Evolutionary conservation across 2,888 invertebrate genomes (phyloP).

Genomic region (Pardosa pseudoannulata): DNA sequence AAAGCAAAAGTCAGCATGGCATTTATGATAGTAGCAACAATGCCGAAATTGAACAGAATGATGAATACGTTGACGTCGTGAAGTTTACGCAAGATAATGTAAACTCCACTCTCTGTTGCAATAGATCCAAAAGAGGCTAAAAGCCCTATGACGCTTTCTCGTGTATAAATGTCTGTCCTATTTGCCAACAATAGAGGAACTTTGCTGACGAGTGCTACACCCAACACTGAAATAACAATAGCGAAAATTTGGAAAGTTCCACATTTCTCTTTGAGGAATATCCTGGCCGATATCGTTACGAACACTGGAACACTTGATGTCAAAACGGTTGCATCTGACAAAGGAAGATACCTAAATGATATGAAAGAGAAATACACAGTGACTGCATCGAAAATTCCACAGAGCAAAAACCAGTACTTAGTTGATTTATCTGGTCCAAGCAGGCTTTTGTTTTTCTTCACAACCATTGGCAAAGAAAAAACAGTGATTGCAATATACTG

Average conservation of each 20-base stretch:
- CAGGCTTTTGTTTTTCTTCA: slow-evolving; percentile 86
- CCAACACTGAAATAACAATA: slow-evolving; percentile 88
- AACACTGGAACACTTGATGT: slow-evolving; percentile 95
- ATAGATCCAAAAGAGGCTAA: slow-evolving; percentile 91
- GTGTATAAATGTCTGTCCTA: slow-evolving; percentile 38
- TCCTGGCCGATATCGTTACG: slow-evolving; percentile 82
- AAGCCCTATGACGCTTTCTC: slow-evolving; percentile 83
- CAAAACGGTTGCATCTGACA: slow-evolving; percentile 93
- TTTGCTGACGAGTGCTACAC: slow-evolving; percentile 90
- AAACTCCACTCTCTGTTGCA: slow-evolving; percentile 91
- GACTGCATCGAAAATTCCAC: slow-evolving; percentile 91
- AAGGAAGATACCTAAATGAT: slow-evolving; percentile 92
- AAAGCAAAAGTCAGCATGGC: slow-evolving; percentile 84
- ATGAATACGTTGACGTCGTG: slow-evolving; percentile 92
- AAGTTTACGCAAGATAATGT: slow-evolving; percentile 88
- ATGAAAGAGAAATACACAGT: slow-evolving; percentile 93
- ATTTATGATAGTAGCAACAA: slow-evolving; percentile 83
- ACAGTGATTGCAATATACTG: slow-evolving; percentile 90
- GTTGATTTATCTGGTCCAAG: slow-evolving; percentile 85
- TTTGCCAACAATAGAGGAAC: slow-evolving; percentile 85
- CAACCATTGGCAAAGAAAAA: slow-evolving; percentile 90
- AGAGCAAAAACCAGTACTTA: slow-evolving; percentile 85
- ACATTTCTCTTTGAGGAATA: slow-evolving; percentile 90
- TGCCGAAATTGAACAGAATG: slow-evolving; percentile 91
- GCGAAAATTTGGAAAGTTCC: slow-evolving; percentile 90